A percentile compares a stretch with the other conserved stretches of the same genome.
phyloP scores from a whole-genome alignment of 1,140 invertebrate genomes.

The Armadillidium nasatum region DNA sequence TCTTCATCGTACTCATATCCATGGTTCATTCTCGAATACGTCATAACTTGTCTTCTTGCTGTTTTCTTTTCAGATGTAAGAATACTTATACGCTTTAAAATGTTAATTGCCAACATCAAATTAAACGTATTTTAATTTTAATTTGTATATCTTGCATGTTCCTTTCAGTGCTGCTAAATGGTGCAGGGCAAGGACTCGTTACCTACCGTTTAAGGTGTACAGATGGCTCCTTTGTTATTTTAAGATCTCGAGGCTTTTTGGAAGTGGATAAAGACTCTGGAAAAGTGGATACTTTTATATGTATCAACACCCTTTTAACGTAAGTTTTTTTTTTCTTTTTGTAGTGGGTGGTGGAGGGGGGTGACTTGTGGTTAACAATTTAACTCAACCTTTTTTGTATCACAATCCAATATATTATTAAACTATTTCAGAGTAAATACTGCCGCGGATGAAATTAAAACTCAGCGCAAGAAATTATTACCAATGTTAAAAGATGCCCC shows the following conservation, averaged over 20 bases:
- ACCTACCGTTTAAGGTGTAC: conserved; percentile 73
- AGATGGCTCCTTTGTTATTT: conserved; percentile 71
- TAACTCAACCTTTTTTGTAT: no score
- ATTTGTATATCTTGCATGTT: no score
- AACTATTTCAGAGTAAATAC: not conserved
- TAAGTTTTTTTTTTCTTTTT: conserved; percentile 50
- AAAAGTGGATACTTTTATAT: conserved; percentile 72
- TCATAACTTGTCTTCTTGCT: no score
- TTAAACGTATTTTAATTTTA: no score
- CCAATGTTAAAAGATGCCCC: not conserved
- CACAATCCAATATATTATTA: no score
- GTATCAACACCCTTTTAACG: conserved; percentile 73
- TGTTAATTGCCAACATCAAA: no score
- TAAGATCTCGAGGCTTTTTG: conserved; percentile 70
- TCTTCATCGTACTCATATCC: no score
- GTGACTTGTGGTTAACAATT: no score
- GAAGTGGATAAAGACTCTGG: conserved; percentile 67
- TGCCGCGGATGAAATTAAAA: not conserved
- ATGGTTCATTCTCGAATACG: no score
- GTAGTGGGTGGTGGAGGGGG: no score
- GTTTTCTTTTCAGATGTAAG: no score
- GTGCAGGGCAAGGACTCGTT: conserved; percentile 66
- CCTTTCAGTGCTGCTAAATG: conserved; percentile 69
- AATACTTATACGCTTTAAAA: no score
- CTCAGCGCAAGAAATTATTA: not conserved